Conservation (phyloP, 2,113 vertebrate genomes). For the Gulo gulo region DNA sequence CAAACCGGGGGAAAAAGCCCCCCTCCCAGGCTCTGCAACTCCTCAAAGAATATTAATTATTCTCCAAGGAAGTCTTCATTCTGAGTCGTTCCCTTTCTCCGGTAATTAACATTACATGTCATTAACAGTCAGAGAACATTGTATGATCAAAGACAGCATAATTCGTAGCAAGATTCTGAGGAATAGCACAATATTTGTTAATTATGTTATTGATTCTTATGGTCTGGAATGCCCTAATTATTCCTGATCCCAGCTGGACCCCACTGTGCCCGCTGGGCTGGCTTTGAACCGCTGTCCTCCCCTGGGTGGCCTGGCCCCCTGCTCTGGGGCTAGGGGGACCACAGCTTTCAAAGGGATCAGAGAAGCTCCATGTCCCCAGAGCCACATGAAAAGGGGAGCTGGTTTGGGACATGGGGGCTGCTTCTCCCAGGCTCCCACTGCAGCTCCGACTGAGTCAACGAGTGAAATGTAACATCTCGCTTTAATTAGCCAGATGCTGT, state of each 20-base stretch:
- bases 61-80: constrained; percentile 74
- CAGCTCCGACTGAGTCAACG: constrained; percentile 64
- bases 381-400: constrained; percentile 81
- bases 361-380: constrained; percentile 71
- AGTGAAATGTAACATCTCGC: constrained; percentile 59
- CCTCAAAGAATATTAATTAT: constrained; percentile 69
- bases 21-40: background rate
- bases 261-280: constrained; percentile 72
- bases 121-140: constrained; percentile 80
- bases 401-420: constrained; percentile 63
- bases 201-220: constrained; percentile 86
- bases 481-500: constrained; percentile 80
- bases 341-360: constrained; percentile 75
- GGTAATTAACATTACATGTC: constrained; percentile 84
- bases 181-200: constrained; percentile 84
- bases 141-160: constrained; percentile 85
- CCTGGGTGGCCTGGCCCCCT: background rate
- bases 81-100: constrained; percentile 67
- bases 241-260: constrained; percentile 58
- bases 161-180: constrained; percentile 87
- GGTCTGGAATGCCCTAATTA: constrained; percentile 85
- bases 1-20: background rate
- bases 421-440: constrained; percentile 71
- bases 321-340: constrained; percentile 70
- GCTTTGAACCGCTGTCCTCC: constrained; percentile 77